Evolutionary conservation across 2,888 invertebrate species (phyloP), one percentile per base, ranked within the genome.

Genomic region (Nyleta sp.): DNA sequence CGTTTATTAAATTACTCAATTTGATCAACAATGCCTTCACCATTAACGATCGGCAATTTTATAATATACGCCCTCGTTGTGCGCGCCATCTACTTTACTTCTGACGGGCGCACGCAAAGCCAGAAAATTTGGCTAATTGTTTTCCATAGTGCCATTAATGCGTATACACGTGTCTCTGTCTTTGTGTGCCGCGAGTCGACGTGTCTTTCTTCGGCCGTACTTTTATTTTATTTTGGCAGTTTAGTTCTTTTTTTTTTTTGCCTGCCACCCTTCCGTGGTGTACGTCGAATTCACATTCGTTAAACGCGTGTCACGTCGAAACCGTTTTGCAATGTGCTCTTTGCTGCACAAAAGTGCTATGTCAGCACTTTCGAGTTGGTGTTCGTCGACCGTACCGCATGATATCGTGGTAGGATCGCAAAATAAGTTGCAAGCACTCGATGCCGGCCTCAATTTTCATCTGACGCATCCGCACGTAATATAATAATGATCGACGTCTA

Each of bases 391-490:
- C 44, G 64, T 62, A 48, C 60, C 38, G 38, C 70, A 59, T 59
- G 64, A 62, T 74, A 74, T 78, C 78, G 65, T 44, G 48, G 74
- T 40, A 46, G 59, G 50, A 74, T 78, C 74, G 53, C 78, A 60
- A 74, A 78, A 78, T 78, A 78, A 78, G 73, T 65, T 74, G 46
- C 73, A 65, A 74, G 70, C 70, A 57, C 70, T 70, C 73, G 77
- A 59, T 62, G 67, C 62, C 72, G 57, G 59, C 77, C 60, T 60
- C 67, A 55, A 72, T 78, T 76, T 78, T 78, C 50, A 67, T 72
- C 55, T 60, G 62, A 67, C 55, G 59, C 64, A 72, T 74, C 74
- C 52, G 38, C 65, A 74, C 60, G 57, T 67, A 67, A 60, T 74
- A 67, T 74, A 74, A 74, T 44, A 67, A 67, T 74, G 67, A 74